Evolutionary conservation across 2,797 vertebrate genomes (phyloP), one percentile per base, ranked within the genome.

Genomic region (Rhadinocentrus ornatus): DNA sequence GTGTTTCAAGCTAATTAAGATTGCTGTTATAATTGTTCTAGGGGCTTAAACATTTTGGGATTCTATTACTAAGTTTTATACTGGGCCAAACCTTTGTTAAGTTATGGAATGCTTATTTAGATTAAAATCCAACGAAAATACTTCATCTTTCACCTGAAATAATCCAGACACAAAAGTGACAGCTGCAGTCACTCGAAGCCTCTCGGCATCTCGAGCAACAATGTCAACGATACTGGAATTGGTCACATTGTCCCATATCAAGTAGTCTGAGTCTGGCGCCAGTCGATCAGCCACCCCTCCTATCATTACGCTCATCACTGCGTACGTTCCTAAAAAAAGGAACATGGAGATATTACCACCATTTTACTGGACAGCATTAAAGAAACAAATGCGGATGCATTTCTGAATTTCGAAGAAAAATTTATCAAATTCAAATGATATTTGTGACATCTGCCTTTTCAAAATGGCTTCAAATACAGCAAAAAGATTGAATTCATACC

Each of bases 271-370:
- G 0, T 96, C 94, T 0, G 96, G 96, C 35, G 92, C 87, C 71
- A 98, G 15, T 18, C 96, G 95, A 2, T 98, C 96, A 0, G 93
- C 96, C 84, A 98, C 88, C 1, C 96, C 95, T 32, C 98, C 97
- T 0, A 99, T 94, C 98, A 99, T 99, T 79, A 99, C 96, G 0
- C 97, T 99, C 90, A 98, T 94, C 71, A 99, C 92, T 0, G 98
- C 97, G 15, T 96, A 99, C 2, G 96, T 97, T 39, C 98, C 97
- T 99, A 82, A 44, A 31, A 62, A 44, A 22, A 0, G 62, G 62
- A 3, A 61, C 3, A 66, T 22, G 53, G 37, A 46, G 10, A 69
- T 22, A 34, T 44, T 56, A 13, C 66, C 6, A 22, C 1, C 10
- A 24, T 12, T 54, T 13, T 18, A 10, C 22, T 44, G 16, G 12